Conservation (phyloP, 2,888 invertebrate genomes). For the Ceriagrion tenellum region DNA sequence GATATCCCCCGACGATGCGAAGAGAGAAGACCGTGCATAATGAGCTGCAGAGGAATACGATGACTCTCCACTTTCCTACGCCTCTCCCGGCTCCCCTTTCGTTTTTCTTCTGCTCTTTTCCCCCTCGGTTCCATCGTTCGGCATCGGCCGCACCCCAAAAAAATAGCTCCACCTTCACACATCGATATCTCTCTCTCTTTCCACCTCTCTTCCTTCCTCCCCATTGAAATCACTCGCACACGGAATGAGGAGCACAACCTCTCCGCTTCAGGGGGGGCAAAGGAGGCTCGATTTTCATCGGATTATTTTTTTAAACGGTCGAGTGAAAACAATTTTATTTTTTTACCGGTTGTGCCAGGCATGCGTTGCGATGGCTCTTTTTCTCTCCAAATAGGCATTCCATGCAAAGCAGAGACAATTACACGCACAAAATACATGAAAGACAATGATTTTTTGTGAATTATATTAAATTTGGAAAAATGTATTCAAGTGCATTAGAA, state of each 20-base stretch:
- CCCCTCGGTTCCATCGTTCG: neutral
- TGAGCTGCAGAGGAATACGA: neutral
- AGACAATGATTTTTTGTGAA: too few relatives aligned
- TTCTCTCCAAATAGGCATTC: too few relatives aligned
- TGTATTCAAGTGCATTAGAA: too few relatives aligned
- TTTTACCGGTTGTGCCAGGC: too few relatives aligned
- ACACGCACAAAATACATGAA: too few relatives aligned
- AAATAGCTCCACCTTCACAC: neutral
- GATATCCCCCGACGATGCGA: neutral
- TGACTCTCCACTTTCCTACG: neutral
- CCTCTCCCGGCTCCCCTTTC: neutral
- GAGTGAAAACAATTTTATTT: neutral
- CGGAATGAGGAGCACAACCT: neutral
- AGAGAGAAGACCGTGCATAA: neutral
- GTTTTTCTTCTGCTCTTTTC: neutral
- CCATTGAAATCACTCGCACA: neutral
- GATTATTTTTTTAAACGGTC: neutral
- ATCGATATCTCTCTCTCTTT: neutral
- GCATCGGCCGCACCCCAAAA: neutral
- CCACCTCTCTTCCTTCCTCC: neutral
- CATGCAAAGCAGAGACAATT: too few relatives aligned
- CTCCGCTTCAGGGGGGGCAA: neutral
- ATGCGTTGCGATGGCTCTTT: too few relatives aligned
- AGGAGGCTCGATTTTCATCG: constrained; percentile 15
- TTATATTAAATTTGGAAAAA: too few relatives aligned